Evolutionary conservation across 2,797 vertebrate genomes (phyloP), one percentile per base, ranked within the genome.

Genomic region (Peromyscus nudipes): DNA sequence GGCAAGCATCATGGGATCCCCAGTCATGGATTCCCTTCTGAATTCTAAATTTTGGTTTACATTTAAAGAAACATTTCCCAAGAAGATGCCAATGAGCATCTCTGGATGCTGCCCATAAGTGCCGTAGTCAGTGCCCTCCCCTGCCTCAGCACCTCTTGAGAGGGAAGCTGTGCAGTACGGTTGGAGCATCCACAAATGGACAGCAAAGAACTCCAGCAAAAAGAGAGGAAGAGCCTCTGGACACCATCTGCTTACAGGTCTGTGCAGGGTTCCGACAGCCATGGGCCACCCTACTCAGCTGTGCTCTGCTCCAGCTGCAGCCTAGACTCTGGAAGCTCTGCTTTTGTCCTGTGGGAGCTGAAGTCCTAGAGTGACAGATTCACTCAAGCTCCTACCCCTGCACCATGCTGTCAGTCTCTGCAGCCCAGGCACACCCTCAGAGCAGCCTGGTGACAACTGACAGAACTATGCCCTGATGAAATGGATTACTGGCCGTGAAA

Each of bases 111-210:
- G 43, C 31, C 31, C 29, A 34, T 57, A 64, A 13, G 27, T 60
- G 12, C 6, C 0, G 52, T 23, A 6, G 37, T 40, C 25, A 31
- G 27, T 13, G 16, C 69, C 10, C 14, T n/a, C 23, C 27, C 85
- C 25, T 52, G 2, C 31, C 52, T 52, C 13, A 52, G 7, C 13
- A 52, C 7, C 37, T 86, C 64, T 67, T 3, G 21, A 69, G 31
- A 27, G n/a, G 69, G 29, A 75, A 31, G 27, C 46, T 77, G 19
- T 14, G 40, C 27, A 55, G n/a, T n/a, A 52, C 25, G 23, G 14
- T 4, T 0, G 0, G 2, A 3, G 10, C 0, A 1, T 7, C 40
- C 71, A 13, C 7, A 6, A 8, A 11, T 4, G 67, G 76, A 17
- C 84, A 77, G 37, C 0, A 12, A 49, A 40, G 52, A 46, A 29